A percentile compares a stretch with the other conserved stretches of the same genome.
Evolutionary conservation across 1,140 invertebrate genomes (phyloP).

Genomic region (Hypothenemus hampei): DNA sequence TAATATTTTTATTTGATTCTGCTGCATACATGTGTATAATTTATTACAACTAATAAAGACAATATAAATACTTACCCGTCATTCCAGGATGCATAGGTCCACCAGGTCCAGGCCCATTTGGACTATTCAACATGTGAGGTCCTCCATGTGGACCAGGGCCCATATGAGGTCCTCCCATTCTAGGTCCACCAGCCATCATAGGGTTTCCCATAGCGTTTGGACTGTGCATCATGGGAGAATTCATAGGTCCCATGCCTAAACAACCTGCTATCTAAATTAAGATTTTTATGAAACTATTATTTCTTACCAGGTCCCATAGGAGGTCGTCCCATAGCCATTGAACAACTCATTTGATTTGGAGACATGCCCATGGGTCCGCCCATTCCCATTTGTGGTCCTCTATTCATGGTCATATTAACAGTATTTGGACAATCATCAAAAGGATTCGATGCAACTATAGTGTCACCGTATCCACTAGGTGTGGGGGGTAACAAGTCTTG

Average conservation of each 20-base stretch:
- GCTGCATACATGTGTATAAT: no score
- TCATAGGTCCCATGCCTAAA: slow-evolving; percentile 42
- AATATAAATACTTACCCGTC: slow-evolving; percentile 28
- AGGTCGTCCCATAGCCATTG: slow-evolving; percentile 56
- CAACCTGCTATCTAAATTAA: not conserved
- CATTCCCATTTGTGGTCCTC: slow-evolving; percentile 45
- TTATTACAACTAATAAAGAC: no score
- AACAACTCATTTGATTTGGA: slow-evolving; percentile 31
- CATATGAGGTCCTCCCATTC: slow-evolving; percentile 38
- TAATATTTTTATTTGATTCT: no score
- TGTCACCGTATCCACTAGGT: slow-evolving; percentile 82
- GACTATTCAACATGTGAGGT: slow-evolving; percentile 43
- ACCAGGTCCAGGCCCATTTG: slow-evolving; percentile 37
- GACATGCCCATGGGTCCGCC: slow-evolving; percentile 46
- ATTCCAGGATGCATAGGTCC: slow-evolving; percentile 39
- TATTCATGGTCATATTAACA: slow-evolving; percentile 58
- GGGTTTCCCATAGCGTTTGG: slow-evolving; percentile 42
- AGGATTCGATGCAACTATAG: slow-evolving; percentile 90
- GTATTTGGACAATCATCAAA: slow-evolving; percentile 86
- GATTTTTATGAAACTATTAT: not conserved
- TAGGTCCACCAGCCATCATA: slow-evolving; percentile 44
- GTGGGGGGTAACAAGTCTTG: slow-evolving; percentile 78
- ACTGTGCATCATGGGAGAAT: slow-evolving; percentile 55
- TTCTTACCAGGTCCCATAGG: slow-evolving; percentile 47
- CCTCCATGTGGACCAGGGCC: slow-evolving; percentile 34